phyloP scores from a whole-genome alignment of 2,888 invertebrate species.

The Chorisops tibialis region DNA sequence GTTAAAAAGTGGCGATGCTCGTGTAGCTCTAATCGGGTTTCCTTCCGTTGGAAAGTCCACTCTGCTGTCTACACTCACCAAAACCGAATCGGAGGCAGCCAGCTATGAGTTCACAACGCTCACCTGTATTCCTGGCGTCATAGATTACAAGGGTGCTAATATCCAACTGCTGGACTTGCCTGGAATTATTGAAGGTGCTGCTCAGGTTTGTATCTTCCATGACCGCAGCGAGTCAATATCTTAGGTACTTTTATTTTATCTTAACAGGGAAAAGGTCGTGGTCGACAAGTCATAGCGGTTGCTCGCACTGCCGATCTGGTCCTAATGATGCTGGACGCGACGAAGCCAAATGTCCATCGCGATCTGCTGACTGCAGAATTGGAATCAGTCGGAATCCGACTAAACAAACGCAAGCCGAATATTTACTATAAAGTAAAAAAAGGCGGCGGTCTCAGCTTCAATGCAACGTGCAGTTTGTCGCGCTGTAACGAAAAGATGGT shows the following conservation, averaged over 20 bases:
- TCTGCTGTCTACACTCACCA: slow-evolving; percentile 88
- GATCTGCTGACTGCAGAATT: slow-evolving; percentile 88
- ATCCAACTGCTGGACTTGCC: slow-evolving; percentile 98
- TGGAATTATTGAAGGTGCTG: slow-evolving; percentile 99
- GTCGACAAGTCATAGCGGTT: slow-evolving; percentile 95
- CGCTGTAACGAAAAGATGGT: slow-evolving; percentile 96
- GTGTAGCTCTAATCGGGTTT: slow-evolving; percentile 96
- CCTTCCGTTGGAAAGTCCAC: slow-evolving; percentile 86
- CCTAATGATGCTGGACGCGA: slow-evolving; percentile 98
- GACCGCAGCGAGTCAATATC: neutral
- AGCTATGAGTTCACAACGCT: slow-evolving; percentile 98
- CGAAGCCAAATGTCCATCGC: slow-evolving; percentile 95
- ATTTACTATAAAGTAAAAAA: slow-evolving; percentile 98
- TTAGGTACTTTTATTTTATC: slow-evolving; percentile 11
- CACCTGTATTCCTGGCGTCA: slow-evolving; percentile 98
- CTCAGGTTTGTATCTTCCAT: slow-evolving; percentile 57
- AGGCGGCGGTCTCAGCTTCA: slow-evolving; percentile 95
- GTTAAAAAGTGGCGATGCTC: slow-evolving; percentile 97
- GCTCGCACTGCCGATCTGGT: slow-evolving; percentile 97
- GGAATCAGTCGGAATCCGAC: slow-evolving; percentile 94
- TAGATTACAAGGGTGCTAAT: slow-evolving; percentile 97
- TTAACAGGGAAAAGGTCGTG: slow-evolving; percentile 79
- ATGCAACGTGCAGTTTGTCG: slow-evolving; percentile 89
- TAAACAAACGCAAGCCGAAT: slow-evolving; percentile 93
- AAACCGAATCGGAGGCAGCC: slow-evolving; percentile 95